These are phyloP conservation scores for Venustaconcha ellipsiformis DNA, from an alignment of 1,140 invertebrate species.

Conservation along the genomic window DNA sequence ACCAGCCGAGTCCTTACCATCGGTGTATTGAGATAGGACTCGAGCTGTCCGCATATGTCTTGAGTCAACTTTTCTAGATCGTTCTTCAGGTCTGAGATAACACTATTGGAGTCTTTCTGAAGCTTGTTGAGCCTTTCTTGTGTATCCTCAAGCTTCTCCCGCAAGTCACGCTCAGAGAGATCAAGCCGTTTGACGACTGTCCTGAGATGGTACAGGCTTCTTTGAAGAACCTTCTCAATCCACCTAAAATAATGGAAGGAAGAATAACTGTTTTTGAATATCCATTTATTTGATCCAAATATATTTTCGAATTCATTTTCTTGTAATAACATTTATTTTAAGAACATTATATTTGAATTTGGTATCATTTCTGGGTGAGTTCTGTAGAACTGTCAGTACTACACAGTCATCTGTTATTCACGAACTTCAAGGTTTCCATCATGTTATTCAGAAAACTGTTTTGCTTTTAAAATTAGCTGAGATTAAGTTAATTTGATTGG, in stretches of 20 bases:
- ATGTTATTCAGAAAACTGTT: no score
- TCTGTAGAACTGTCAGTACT: no score
- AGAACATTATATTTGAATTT: no score
- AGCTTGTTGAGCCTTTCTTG: conserved; percentile 35
- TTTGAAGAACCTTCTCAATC: conserved; percentile 44
- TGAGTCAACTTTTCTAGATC: conserved; percentile 20
- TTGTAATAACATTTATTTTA: no score
- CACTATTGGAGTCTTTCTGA: conserved; percentile 25
- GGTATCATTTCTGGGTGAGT: no score
- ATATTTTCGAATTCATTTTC: no score
- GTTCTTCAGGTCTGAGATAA: conserved; percentile 23
- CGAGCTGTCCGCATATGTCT: conserved; percentile 12
- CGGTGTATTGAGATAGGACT: neutral
- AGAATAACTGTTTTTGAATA: no score
- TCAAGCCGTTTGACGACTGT: conserved; percentile 38
- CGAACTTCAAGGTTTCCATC: no score
- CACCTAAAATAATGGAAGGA: conserved; percentile 36
- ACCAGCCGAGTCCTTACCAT: neutral
- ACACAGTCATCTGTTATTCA: no score
- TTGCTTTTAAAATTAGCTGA: no score
- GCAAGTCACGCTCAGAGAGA: conserved; percentile 35
- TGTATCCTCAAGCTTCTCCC: conserved; percentile 22
- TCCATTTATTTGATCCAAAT: no score
- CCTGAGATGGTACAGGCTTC: conserved; percentile 32
- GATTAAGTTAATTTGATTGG: no score